Evolutionary conservation across 2,888 invertebrate species (phyloP).

Genomic region (Aphidoletes aphidimyza): DNA sequence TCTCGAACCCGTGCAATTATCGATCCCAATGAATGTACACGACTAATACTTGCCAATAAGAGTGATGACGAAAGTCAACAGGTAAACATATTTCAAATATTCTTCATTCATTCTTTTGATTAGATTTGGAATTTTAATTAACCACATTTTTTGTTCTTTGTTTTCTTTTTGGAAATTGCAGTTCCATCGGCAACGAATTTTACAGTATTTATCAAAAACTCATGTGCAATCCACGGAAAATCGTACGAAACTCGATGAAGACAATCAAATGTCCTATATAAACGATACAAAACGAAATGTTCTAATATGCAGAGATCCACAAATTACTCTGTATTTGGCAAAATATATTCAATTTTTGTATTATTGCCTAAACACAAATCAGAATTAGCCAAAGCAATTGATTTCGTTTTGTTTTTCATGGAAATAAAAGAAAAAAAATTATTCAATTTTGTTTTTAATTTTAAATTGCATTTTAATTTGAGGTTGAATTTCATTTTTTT

Average conservation of each 20-base stretch:
- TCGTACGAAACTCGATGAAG: neutral
- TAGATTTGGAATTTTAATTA: neutral
- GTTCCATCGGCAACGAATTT: constrained; percentile 33
- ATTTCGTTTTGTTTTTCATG: neutral
- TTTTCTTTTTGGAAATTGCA: neutral
- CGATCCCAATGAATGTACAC: neutral
- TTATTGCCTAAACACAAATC: constrained; percentile 39
- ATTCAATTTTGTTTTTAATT: no score
- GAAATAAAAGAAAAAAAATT: neutral
- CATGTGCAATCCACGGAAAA: constrained; percentile 7
- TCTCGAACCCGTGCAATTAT: neutral
- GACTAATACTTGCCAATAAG: neutral
- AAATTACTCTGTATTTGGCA: neutral
- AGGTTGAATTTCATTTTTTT: neutral
- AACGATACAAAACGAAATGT: constrained; percentile 12
- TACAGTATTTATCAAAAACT: constrained; percentile 52
- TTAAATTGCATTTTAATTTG: no score
- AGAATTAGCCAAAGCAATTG: neutral
- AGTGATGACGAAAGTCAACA: constrained; percentile 39
- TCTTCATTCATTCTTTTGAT: no score
- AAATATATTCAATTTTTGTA: constrained; percentile 52
- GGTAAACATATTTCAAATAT: no score
- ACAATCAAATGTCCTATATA: neutral
- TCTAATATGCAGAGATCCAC: neutral
- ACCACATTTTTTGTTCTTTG: neutral